A percentile compares a stretch with the other conserved stretches of the same genome.
Evolutionary conservation across 2,888 invertebrate species (phyloP).

Genomic region (Tribolium freemani): DNA sequence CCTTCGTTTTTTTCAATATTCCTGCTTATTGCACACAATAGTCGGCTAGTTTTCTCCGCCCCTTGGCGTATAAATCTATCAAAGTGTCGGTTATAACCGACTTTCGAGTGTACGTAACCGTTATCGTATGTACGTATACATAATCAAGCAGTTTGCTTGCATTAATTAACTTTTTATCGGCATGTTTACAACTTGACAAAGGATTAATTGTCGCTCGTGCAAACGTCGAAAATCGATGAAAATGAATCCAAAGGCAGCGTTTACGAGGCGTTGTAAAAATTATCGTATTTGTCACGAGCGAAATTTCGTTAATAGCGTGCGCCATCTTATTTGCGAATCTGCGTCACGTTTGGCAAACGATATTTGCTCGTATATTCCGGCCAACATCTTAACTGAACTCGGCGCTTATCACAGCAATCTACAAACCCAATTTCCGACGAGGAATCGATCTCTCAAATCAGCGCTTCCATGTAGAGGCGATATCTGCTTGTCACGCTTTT

Average conservation of each 20-base stretch:
- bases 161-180: conserved; percentile 29
- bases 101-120: conserved; percentile 9
- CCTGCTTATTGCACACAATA: too few relatives aligned
- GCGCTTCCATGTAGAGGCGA: conserved; percentile 56
- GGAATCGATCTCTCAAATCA: conserved; percentile 66
- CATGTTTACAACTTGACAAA: conserved; percentile 17
- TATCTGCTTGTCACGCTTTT: conserved; percentile 51
- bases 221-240: not conserved
- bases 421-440: conserved; percentile 66
- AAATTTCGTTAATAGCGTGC: not conserved
- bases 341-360: conserved; percentile 51
- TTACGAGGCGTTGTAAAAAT: too few relatives aligned
- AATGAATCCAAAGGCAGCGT: too few relatives aligned
- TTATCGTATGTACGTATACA: conserved; percentile 32
- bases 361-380: conserved; percentile 50
- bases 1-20: too few relatives aligned
- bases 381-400: conserved; percentile 50
- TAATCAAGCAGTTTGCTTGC: conserved; percentile 11
- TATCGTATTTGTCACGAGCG: too few relatives aligned
- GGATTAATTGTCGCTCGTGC: conserved; percentile 1
- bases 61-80: too few relatives aligned
- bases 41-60: too few relatives aligned
- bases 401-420: conserved; percentile 60
- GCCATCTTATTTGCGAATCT: not conserved
- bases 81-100: not conserved